phyloP scores from a whole-genome alignment of 2,888 invertebrate species.

The Hydrotaea diabolus region DNA sequence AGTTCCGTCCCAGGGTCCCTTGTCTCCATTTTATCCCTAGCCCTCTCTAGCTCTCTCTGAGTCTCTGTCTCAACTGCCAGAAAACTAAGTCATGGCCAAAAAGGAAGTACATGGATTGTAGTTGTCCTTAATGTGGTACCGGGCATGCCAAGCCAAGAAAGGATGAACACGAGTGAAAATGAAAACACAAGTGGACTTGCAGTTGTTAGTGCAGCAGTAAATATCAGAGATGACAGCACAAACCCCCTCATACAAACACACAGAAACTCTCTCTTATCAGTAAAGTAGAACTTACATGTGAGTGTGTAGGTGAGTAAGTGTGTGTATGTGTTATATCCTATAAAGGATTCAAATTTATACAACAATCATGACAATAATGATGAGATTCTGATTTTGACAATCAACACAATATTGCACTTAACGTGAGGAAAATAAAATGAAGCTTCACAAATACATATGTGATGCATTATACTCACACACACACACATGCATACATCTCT shows the following conservation, averaged over 20 bases:
- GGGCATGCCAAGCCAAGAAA: not conserved
- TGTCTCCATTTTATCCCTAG: no score
- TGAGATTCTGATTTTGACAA: conserved; percentile 58
- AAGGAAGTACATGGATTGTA: conserved; percentile 14
- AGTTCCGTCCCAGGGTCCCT: not conserved
- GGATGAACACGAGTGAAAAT: not conserved
- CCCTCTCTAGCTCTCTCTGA: not conserved
- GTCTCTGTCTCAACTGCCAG: not conserved
- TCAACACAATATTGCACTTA: conserved; percentile 63
- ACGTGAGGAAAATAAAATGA: conserved; percentile 50
- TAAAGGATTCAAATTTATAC: conserved; percentile 27
- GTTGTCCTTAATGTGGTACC: not conserved
- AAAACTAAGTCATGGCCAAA: conserved; percentile 39
- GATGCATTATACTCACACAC: conserved; percentile 6
- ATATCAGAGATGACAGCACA: conserved; percentile 10
- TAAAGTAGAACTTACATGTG: conserved; percentile 8
- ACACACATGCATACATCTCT: not conserved
- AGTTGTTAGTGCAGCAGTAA: not conserved
- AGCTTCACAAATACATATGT: conserved; percentile 10
- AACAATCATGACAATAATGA: conserved; percentile 49
- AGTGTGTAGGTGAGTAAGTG: not conserved
- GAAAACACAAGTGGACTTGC: conserved; percentile 7
- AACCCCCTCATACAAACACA: not conserved
- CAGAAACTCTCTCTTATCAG: not conserved
- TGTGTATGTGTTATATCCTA: conserved; percentile 1